These are phyloP conservation scores for Chinchilla lanigera DNA, from an alignment of 2,113 vertebrate genomes.

Conservation along the genomic window DNA sequence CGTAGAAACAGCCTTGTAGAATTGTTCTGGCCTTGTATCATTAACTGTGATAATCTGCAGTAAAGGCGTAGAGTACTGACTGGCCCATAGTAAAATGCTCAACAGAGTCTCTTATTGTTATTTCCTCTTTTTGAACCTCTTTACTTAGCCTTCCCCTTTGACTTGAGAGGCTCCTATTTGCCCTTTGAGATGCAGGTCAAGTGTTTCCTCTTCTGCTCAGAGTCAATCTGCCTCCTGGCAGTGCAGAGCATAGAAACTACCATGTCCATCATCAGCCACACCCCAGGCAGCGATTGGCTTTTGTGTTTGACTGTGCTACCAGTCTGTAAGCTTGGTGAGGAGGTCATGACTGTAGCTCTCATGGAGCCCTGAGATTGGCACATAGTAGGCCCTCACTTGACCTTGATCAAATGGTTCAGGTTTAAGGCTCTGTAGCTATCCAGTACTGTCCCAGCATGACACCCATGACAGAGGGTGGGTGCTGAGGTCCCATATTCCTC, in stretches of 20 bases:
- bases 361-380: not conserved
- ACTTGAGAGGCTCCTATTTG: not conserved
- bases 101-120: not conserved
- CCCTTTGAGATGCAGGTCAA: not conserved
- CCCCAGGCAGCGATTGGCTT: not conserved
- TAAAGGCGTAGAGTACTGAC: not conserved
- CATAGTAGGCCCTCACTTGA: not conserved
- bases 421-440: not conserved
- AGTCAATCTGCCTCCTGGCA: not conserved
- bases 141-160: not conserved
- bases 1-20: not conserved
- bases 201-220: not conserved
- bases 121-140: not conserved
- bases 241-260: not conserved
- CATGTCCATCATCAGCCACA: not conserved
- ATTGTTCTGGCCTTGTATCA: not conserved
- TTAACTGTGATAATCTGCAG: slow-evolving; percentile 2
- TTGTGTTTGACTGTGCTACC: not conserved
- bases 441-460: not conserved
- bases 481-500: not conserved
- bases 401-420: not conserved
- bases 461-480: rapidly evolving
- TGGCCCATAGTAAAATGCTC: not conserved
- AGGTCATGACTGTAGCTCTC: not conserved
- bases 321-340: not conserved